Percentiles rank a stretch among this genome's conserved stretches.
These are phyloP conservation scores for Microhierax caerulescens DNA, from an alignment of 2,797 vertebrate species.

Conservation along the genomic window DNA sequence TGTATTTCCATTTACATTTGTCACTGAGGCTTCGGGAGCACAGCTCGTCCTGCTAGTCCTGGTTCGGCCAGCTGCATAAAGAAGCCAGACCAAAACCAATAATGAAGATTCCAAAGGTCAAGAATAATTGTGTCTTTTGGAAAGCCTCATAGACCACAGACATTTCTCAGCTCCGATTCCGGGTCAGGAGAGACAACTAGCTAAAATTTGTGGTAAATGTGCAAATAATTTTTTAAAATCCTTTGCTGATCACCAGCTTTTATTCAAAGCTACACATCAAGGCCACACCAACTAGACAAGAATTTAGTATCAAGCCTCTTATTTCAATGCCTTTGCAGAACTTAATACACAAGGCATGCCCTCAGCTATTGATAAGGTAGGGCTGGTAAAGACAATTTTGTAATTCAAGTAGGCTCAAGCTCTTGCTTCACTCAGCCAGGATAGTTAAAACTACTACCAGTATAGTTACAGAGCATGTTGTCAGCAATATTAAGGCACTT, in stretches of 20 bases:
- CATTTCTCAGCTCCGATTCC: neutral
- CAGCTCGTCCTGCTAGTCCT: slow-evolving; percentile 74
- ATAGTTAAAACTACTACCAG: neutral
- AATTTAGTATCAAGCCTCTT: neutral
- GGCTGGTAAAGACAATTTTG: neutral
- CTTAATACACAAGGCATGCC: neutral
- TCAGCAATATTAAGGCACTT: neutral
- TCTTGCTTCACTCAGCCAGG: neutral
- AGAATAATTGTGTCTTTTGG: neutral
- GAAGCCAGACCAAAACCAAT: slow-evolving; percentile 20
- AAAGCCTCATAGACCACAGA: neutral
- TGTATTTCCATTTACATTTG: slow-evolving; percentile 17
- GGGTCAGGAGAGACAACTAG: neutral
- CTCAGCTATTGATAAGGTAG: neutral
- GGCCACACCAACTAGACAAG: neutral
- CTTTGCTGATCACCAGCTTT: neutral
- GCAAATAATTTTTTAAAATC: neutral
- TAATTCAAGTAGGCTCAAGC: neutral
- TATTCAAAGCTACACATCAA: neutral
- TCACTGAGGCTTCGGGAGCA: slow-evolving; percentile 67
- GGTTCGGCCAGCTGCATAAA: slow-evolving; percentile 68
- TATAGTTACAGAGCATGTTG: neutral
- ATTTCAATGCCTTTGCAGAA: neutral
- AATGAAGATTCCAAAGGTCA: neutral
- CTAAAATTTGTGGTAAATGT: neutral